Percentiles rank a stretch among this genome's conserved stretches.
Evolutionary conservation across 2,113 vertebrate species (phyloP).

Genomic region (Malurus cyaneus): DNA sequence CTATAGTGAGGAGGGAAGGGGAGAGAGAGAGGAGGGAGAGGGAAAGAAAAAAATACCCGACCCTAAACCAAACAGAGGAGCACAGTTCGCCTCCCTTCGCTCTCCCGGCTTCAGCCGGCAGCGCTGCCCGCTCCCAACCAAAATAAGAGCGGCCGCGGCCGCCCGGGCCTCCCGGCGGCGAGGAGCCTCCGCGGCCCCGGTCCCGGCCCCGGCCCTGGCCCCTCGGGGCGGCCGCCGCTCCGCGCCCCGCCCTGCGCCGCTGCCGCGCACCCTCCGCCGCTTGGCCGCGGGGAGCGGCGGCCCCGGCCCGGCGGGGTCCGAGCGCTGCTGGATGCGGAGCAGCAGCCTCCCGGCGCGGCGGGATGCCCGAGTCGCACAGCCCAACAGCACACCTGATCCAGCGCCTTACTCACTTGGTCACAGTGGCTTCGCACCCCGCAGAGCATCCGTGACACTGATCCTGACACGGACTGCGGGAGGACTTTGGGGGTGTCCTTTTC

Average conservation of each 20-base stretch:
- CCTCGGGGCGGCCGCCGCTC: too few species aligned
- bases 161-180: not conserved
- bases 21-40: slow-evolving; percentile 18
- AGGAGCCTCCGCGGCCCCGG: not conserved
- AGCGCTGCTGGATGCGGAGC: not conserved
- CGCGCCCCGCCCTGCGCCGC: too few species aligned
- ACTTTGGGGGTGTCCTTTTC: not conserved
- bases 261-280: too few species aligned
- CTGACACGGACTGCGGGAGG: not conserved
- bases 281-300: not conserved
- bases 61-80: slow-evolving; percentile 83
- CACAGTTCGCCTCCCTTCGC: slow-evolving; percentile 77
- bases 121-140: slow-evolving; percentile 65
- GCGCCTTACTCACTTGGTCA: not conserved
- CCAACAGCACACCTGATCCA: not conserved
- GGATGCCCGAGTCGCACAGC: not conserved
- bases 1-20: slow-evolving; percentile 90
- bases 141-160: slow-evolving; percentile 68
- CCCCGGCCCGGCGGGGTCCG: not conserved
- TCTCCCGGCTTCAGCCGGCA: slow-evolving; percentile 38
- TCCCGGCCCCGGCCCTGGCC: too few species aligned
- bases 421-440: not conserved
- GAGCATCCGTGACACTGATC: not conserved
- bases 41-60: not conserved
- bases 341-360: not conserved